Percentiles rank a stretch among this genome's conserved stretches.
These are phyloP conservation scores for Odiellus spinosus DNA, from an alignment of 2,888 invertebrate genomes.

Conservation along the genomic window DNA sequence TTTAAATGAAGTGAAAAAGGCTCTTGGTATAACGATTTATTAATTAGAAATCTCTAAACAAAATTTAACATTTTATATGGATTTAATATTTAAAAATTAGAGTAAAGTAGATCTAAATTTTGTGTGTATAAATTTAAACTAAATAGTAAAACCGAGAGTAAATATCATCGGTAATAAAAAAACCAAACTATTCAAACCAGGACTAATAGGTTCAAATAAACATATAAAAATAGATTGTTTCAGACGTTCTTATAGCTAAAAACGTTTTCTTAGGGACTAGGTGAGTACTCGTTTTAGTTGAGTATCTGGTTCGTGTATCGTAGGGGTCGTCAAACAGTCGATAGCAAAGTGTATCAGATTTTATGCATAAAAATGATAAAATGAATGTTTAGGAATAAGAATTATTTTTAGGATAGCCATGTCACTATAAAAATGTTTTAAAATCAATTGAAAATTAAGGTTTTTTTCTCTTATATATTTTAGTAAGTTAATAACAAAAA, in stretches of 20 bases:
- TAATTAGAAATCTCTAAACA: too few relatives aligned
- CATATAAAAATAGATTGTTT: too few relatives aligned
- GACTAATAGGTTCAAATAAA: background rate
- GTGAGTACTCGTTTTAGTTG: too few relatives aligned
- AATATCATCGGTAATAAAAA: background rate
- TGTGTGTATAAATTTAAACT: background rate
- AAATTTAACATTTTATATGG: background rate
- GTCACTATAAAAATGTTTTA: background rate
- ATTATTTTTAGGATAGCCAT: background rate
- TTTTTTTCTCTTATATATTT: too few relatives aligned
- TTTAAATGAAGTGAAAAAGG: conserved; percentile 44
- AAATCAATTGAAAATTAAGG: background rate
- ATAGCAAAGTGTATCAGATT: too few relatives aligned
- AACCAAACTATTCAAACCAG: background rate
- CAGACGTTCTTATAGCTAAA: too few relatives aligned
- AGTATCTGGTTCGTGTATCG: too few relatives aligned
- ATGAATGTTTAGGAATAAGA: background rate
- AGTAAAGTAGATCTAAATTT: background rate
- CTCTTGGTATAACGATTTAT: conserved; percentile 12
- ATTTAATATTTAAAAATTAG: background rate
- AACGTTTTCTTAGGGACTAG: too few relatives aligned
- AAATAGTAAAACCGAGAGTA: background rate
- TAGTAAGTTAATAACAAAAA: too few relatives aligned
- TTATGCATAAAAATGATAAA: too few relatives aligned
- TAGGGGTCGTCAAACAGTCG: too few relatives aligned